These are phyloP conservation scores for Regulus satrapa DNA, from an alignment of 2,113 vertebrate species.

Conservation along the genomic window DNA sequence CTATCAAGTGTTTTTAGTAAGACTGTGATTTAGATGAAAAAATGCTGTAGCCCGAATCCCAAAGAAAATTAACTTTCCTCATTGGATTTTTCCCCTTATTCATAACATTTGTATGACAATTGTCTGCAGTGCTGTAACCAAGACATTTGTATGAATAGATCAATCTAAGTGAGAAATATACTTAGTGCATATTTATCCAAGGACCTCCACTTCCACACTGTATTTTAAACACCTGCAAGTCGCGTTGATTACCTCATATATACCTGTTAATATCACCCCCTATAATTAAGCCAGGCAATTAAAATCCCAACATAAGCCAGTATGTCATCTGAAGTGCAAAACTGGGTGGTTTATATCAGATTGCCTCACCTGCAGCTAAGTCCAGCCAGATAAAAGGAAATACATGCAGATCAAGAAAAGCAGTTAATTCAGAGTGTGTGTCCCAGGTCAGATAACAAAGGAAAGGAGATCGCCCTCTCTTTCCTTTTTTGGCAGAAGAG, in stretches of 20 bases:
- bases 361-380: not conserved
- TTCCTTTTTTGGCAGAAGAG: not conserved
- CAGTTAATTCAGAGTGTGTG: not conserved
- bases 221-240: slow-evolving; percentile 9
- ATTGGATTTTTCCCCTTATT: not conserved
- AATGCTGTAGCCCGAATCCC: not conserved
- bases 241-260: slow-evolving; percentile 1
- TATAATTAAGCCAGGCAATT: not conserved
- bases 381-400: not conserved
- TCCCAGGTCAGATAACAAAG: not conserved
- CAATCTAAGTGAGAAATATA: not conserved
- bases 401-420: not conserved
- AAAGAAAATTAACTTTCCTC: not conserved
- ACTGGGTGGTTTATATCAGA: not conserved
- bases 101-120: not conserved
- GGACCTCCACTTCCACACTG: not conserved
- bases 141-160: not conserved
- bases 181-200: not conserved
- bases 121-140: not conserved
- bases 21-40: not conserved
- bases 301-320: not conserved
- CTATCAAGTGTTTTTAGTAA: not conserved
- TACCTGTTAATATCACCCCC: not conserved
- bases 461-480: not conserved
- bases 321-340: not conserved